phyloP scores from a whole-genome alignment of 2,113 vertebrate genomes.

The Halcyon senegalensis region DNA sequence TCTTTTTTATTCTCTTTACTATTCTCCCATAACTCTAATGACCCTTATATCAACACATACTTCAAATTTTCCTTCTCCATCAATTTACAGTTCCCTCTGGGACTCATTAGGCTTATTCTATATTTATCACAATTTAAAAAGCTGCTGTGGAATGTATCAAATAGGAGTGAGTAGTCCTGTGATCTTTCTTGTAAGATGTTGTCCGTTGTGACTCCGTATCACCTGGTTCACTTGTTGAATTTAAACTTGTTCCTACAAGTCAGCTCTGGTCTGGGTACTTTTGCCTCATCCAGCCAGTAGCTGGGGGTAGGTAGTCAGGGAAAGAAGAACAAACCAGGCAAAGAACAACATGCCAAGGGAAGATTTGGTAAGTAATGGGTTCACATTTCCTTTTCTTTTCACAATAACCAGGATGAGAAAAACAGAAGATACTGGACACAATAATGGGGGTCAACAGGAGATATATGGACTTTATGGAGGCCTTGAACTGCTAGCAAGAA shows the following conservation, averaged over 20 bases:
- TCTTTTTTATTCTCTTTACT: background rate
- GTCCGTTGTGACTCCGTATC: background rate
- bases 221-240: background rate
- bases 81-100: background rate
- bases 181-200: background rate
- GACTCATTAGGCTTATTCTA: background rate
- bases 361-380: background rate
- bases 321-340: background rate
- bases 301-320: background rate
- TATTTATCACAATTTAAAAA: background rate
- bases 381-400: background rate
- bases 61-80: background rate
- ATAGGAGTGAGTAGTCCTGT: background rate
- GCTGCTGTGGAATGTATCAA: background rate
- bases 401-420: background rate
- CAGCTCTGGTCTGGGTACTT: background rate
- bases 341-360: background rate
- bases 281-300: background rate
- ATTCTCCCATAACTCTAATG: background rate
- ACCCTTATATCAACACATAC: background rate
- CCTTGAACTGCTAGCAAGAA: background rate
- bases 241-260: background rate
- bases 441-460: background rate
- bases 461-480: background rate
- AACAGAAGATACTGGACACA: background rate